Base-by-base conservation (phyloP, 2,888 invertebrate species). In the Chesias legatella region DNA sequence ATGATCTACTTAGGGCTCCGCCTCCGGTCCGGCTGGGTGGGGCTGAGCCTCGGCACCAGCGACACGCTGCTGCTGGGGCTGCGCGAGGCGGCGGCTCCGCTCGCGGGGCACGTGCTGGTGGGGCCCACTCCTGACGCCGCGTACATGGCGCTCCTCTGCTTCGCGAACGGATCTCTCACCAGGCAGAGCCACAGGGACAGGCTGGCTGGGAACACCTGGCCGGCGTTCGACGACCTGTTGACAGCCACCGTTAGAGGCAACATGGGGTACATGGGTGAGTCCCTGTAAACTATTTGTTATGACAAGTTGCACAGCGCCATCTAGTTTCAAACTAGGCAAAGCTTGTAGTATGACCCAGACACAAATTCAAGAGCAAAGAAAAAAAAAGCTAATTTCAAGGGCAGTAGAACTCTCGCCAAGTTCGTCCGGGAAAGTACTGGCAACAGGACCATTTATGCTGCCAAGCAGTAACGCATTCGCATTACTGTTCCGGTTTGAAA, bases 101-200 rank as follows among this genome's bases (percentile, higher is more conserved):
- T 91, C 0, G 94, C 95, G 37, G 98, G 98, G 0, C 97, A 98
- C 74, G 89, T 98, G 23, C 90, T 98, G 20, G 94, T 94, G 64
- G 98, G 97, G 70, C 98, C 98, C 0, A 90, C 97, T 0, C 91
- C 93, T 36, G 82, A 88, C 4, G 83, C 92, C 5, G 91, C 92
- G 13, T 98, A 93, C 77, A 97, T 98, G 96, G 97, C 94, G 0
- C 83, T 98, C 22, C 86, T 98, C 37, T 97, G 97, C 82, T 96
- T 94, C 73, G 95, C 98, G 71, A 99, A 99, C 84, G 98, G 98
- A 0, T 98, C 98, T 0, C 79, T 98, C 10, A 96, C 96, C 0
- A 89, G 99, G 8, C 97, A 98, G 84, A 89, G 92, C 61, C 94
- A 97, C 36, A 85, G 95, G 34, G 91, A 95, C 65, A 77, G 89